phyloP scores from a whole-genome alignment of 2,113 vertebrate species.

The Chitala chitala region DNA sequence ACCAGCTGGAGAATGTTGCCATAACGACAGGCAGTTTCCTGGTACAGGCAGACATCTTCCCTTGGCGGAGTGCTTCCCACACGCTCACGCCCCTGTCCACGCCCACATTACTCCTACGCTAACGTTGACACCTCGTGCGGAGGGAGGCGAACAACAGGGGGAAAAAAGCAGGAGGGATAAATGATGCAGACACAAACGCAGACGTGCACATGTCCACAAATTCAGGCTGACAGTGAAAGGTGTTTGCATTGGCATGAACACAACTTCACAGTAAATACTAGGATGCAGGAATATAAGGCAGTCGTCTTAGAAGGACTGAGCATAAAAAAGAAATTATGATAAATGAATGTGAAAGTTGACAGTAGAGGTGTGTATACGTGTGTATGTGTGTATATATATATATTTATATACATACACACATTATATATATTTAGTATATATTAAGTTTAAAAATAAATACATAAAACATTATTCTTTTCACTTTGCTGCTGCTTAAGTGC shows the following conservation, averaged over 20 bases:
- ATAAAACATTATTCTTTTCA: no score
- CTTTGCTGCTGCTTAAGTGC: no score
- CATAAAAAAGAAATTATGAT: no score
- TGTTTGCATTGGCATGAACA: background rate
- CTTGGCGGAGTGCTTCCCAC: background rate
- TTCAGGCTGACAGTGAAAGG: background rate
- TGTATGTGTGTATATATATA: no score
- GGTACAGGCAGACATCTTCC: background rate
- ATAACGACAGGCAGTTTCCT: slow-evolving; percentile 9
- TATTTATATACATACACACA: no score
- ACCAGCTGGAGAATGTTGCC: slow-evolving; percentile 9
- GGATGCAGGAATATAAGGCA: no score
- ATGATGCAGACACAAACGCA: background rate
- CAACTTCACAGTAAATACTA: background rate
- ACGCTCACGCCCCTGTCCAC: slow-evolving; percentile 5
- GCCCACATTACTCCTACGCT: slow-evolving; percentile 11
- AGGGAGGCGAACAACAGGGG: background rate
- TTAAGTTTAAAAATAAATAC: no score
- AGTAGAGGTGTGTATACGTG: no score
- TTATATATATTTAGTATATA: no score
- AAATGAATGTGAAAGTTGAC: no score
- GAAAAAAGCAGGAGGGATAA: background rate
- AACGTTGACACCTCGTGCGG: slow-evolving; percentile 2
- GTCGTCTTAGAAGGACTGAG: no score
- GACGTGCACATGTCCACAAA: background rate